These are phyloP conservation scores for Teleogryllus oceanicus DNA, from an alignment of 2,888 invertebrate species.

Conservation along the genomic window DNA sequence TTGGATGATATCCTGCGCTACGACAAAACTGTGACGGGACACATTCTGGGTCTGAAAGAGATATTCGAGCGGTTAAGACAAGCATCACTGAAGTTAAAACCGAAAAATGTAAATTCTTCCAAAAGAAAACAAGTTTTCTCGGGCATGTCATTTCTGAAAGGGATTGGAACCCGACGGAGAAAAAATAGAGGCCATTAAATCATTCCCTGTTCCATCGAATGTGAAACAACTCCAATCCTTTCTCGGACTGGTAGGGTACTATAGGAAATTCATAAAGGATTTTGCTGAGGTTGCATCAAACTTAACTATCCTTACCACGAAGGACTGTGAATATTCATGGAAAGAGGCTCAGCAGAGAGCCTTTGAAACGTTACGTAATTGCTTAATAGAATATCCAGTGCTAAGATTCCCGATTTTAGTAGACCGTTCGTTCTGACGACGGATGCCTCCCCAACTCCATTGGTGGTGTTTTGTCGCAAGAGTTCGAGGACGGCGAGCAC, in stretches of 20 bases:
- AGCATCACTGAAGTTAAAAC: background rate
- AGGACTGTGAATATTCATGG: background rate
- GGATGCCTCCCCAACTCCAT: background rate
- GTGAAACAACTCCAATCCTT: background rate
- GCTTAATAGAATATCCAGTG: background rate
- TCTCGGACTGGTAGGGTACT: conserved; percentile 4
- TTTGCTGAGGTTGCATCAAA: background rate
- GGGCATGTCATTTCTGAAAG: background rate
- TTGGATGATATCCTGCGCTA: too few species aligned
- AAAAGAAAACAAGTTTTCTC: background rate
- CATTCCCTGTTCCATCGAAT: background rate
- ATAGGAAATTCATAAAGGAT: background rate
- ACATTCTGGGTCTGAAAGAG: too few species aligned
- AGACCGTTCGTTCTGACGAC: background rate
- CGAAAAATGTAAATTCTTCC: background rate
- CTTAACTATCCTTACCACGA: background rate
- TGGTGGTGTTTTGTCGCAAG: too few species aligned
- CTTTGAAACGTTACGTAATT: background rate
- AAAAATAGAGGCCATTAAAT: conserved; percentile 21
- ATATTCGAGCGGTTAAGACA: too few species aligned
- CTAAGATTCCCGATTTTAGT: background rate
- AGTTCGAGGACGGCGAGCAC: too few species aligned
- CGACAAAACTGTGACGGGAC: too few species aligned
- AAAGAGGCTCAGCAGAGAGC: background rate
- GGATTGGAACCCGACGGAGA: background rate